phyloP scores from a whole-genome alignment of 2,888 invertebrate species.

The Spisula subtruncata region DNA sequence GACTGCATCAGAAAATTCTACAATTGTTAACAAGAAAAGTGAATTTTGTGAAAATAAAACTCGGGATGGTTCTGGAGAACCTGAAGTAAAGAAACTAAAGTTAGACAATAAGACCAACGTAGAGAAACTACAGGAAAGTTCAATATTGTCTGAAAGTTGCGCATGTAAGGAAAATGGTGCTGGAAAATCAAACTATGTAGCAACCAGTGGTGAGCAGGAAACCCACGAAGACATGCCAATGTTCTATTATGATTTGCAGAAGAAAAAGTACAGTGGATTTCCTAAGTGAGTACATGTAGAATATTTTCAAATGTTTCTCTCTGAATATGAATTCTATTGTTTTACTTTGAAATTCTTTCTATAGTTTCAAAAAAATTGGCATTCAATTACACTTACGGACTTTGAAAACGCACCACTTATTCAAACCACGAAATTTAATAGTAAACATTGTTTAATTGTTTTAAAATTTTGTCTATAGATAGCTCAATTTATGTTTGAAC shows the following conservation, averaged over 20 bases:
- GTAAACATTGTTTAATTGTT: too few species aligned
- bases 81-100: slow-evolving; percentile 39
- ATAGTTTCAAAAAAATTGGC: too few species aligned
- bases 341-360: slow-evolving; percentile 2
- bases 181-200: neutral
- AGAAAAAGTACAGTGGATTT: slow-evolving; percentile 74
- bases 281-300: slow-evolving; percentile 79
- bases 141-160: neutral
- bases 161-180: neutral
- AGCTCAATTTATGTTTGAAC: too few species aligned
- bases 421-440: too few species aligned
- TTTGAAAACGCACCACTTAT: too few species aligned
- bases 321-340: too few species aligned
- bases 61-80: slow-evolving; percentile 25
- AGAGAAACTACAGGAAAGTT: neutral
- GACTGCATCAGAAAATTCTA: neutral
- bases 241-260: slow-evolving; percentile 82
- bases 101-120: slow-evolving; percentile 36
- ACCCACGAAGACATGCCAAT: slow-evolving; percentile 64
- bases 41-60: slow-evolving; percentile 10
- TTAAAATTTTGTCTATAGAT: too few species aligned
- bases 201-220: neutral
- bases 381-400: too few species aligned
- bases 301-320: too few species aligned
- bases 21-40: neutral